Conservation (phyloP, 2,797 vertebrate genomes). For the Pampus argenteus region DNA sequence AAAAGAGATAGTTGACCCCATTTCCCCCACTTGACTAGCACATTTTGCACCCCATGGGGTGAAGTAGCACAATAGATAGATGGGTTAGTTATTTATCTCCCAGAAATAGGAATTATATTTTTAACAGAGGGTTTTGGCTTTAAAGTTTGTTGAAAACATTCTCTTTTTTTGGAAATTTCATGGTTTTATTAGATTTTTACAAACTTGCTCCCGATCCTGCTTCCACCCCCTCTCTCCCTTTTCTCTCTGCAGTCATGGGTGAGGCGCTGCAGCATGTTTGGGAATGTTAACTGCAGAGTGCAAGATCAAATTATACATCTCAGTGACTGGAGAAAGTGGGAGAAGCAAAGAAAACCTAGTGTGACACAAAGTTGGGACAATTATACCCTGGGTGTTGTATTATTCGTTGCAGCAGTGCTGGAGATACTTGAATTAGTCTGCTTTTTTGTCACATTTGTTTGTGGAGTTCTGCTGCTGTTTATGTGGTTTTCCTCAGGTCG, state of each 20-base stretch:
- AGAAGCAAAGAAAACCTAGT: constrained; percentile 32
- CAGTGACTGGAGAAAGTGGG: constrained; percentile 2
- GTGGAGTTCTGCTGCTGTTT: constrained; percentile 38
- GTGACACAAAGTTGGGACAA: constrained; percentile 31
- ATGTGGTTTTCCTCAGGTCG: constrained; percentile 30
- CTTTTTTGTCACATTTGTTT: constrained; percentile 50
- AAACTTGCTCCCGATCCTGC: constrained; percentile 18
- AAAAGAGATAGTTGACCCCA: constrained; percentile 37
- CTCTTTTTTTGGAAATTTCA: constrained; percentile 34
- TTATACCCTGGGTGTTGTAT: constrained; percentile 25
- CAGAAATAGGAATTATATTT: constrained; percentile 50
- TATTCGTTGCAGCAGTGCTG: constrained; percentile 41
- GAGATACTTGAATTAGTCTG: constrained; percentile 35
- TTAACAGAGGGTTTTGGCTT: constrained; percentile 37
- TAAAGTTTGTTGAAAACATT: constrained; percentile 32
- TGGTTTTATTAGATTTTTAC: constrained; percentile 47
- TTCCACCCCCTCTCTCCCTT: constrained; percentile 24
- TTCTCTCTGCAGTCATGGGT: constrained; percentile 31
- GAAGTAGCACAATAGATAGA: constrained; percentile 38
- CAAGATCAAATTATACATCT: constrained; percentile 39
- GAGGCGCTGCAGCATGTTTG: constrained; percentile 37
- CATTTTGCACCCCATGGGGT: constrained; percentile 39
- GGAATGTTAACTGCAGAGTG: constrained; percentile 24
- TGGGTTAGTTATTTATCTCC: constrained; percentile 42
- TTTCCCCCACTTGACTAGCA: constrained; percentile 55